Evolutionary conservation across 37 sponge, comb jelly and placozoan species (phyloP).

Genomic region (Mnemiopsis leidyi): DNA sequence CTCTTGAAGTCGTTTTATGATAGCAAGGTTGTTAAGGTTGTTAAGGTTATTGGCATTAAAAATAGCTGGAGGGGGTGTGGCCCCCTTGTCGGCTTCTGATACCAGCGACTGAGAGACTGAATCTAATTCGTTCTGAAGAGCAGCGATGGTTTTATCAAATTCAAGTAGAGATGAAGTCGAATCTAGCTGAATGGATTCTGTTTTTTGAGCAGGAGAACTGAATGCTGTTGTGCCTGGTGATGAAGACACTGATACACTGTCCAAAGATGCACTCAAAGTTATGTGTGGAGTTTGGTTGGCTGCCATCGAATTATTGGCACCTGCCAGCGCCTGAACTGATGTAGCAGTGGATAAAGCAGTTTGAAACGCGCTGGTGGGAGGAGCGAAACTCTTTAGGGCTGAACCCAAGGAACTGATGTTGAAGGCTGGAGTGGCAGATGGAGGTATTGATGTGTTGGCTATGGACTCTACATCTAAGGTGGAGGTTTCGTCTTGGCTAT

Average conservation of each 20-base stretch:
- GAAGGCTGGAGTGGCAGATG: background rate
- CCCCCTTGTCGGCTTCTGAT: background rate
- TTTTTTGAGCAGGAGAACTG: background rate
- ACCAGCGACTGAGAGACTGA: constrained; percentile 44
- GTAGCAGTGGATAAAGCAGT: background rate
- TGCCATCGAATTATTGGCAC: background rate
- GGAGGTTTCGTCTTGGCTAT: background rate
- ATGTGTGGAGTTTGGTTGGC: background rate
- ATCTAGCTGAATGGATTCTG: background rate
- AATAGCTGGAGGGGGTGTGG: background rate
- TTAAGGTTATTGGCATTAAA: background rate
- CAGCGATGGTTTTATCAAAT: constrained; percentile 58
- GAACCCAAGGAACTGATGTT: background rate
- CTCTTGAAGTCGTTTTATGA: constrained; percentile 35
- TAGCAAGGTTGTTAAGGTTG: background rate
- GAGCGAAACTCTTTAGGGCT: background rate
- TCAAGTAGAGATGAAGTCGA: background rate
- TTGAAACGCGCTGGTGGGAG: background rate
- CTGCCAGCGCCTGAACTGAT: background rate
- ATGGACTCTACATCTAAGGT: constrained; percentile 35
- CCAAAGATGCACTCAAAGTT: background rate
- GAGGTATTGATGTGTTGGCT: background rate
- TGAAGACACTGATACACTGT: background rate
- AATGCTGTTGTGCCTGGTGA: background rate
- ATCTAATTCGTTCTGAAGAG: constrained; percentile 39